Evolutionary conservation across 92 coral and sea anemone genomes (phyloP), one percentile per base, ranked within the genome.

Genomic region (Porites lobata): DNA sequence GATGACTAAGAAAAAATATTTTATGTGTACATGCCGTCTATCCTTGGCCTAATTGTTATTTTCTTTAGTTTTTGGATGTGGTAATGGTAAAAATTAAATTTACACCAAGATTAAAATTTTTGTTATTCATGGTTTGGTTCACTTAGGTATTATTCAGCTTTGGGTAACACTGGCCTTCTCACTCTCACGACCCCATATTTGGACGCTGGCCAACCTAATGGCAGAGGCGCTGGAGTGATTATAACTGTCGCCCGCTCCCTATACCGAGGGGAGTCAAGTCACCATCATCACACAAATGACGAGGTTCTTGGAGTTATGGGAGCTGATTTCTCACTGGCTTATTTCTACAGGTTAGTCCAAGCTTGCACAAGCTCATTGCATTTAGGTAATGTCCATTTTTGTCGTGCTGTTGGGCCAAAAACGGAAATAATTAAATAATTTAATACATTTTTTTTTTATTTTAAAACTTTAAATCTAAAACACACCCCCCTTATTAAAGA

Each of bases 281-380:
- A 68, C 52, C 9, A 14, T 7, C 78, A 75, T 32, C 69, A 59
- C 50, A 85, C 78, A 10, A 59, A 71, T 14, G 90, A 80, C 50
- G 89, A 92, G 11, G 89, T 90, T 24, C 50, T 92, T 19, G 95
- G 93, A 47, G 93, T 90, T 8, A 72, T 92, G 88, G 95, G 87
- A 13, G 95, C 95, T 50, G 90, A 86, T 77, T 92, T 92, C 63
- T 63, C 90, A 2, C 71, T 92, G n/a, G 71, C 86, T 6, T 90
- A 89, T 47, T 92, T 92, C 83, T 76, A 92, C 91, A 92, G 93
- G 95, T 38, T 38, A 38, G 47, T 38, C 47, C 47, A 38, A 38
- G 47, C 47, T 38, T 38, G 47, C 6, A 38, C 47, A 38, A 38
- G 47, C 47, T 38, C 47, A 38, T 38, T 38, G 47, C 6, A 38